Evolutionary conservation across 2,888 invertebrate genomes (phyloP).

Genomic region (Limnephilus lunatus): DNA sequence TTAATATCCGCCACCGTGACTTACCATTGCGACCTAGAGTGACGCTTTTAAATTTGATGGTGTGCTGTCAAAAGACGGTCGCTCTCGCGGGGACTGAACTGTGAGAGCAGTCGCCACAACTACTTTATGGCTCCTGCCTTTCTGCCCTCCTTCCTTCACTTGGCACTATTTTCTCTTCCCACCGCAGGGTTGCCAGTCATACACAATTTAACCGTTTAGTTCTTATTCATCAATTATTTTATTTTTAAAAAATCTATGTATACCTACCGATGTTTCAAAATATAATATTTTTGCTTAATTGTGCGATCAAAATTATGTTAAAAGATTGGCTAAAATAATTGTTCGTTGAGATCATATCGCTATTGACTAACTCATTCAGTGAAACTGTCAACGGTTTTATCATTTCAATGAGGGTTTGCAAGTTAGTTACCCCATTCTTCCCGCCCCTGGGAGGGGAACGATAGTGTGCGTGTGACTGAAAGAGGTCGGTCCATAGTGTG

Average conservation of each 20-base stretch:
- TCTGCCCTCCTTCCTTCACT: not conserved
- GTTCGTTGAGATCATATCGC: not conserved
- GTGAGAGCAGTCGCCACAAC: not conserved
- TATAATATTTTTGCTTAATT: too few species aligned
- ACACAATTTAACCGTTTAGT: not conserved
- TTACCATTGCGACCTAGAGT: not conserved
- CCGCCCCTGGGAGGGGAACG: not conserved
- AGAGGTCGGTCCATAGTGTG: not conserved
- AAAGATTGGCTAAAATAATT: not conserved
- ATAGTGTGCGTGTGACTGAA: not conserved
- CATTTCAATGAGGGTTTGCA: not conserved
- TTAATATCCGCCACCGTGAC: conserved; percentile 21
- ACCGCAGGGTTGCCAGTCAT: not conserved
- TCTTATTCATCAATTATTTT: not conserved
- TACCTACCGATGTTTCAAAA: not conserved
- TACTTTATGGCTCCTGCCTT: not conserved
- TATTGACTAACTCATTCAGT: not conserved
- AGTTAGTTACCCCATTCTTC: conserved; percentile 3
- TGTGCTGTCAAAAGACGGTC: conserved; percentile 42
- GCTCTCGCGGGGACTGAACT: not conserved
- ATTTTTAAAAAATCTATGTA: not conserved
- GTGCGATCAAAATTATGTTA: too few species aligned
- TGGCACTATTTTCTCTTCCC: not conserved
- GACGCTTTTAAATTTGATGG: conserved; percentile 19
- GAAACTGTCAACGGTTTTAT: not conserved